phyloP scores from a whole-genome alignment of 2,797 vertebrate genomes.

The Antrozous pallidus region DNA sequence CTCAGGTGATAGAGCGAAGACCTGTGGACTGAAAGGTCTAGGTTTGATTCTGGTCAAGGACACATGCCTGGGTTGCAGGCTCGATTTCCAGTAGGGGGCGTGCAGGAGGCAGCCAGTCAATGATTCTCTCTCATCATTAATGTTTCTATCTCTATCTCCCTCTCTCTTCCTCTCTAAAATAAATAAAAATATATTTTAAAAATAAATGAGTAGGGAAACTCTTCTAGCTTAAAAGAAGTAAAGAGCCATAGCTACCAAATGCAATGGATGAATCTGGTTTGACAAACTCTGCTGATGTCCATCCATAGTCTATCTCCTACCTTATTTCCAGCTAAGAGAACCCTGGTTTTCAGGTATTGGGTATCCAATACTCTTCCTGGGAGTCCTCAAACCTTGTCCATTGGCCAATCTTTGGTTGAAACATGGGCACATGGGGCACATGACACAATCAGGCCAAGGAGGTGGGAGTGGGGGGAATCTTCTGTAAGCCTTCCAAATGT shows the following conservation, averaged over 20 bases:
- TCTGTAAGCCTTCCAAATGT: neutral
- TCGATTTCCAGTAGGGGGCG: too few relatives aligned
- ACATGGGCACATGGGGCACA: neutral
- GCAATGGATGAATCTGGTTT: neutral
- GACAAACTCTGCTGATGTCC: neutral
- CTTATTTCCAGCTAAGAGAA: neutral
- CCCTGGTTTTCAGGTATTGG: neutral
- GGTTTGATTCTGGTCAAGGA: too few relatives aligned
- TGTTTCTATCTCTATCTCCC: neutral
- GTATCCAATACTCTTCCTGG: neutral
- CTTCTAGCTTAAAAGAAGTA: slow-evolving; percentile 39
- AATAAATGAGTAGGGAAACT: neutral
- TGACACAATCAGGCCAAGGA: neutral
- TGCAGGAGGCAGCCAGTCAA: too few relatives aligned
- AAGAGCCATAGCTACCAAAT: neutral
- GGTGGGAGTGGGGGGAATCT: neutral
- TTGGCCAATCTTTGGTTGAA: slow-evolving; percentile 6
- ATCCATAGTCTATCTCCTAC: neutral
- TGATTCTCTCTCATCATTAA: too few relatives aligned
- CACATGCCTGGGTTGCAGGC: too few relatives aligned
- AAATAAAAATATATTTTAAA: neutral
- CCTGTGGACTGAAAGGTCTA: too few relatives aligned
- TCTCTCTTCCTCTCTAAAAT: neutral
- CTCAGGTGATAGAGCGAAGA: neutral
- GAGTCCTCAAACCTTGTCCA: neutral